Evolutionary conservation across 2,797 vertebrate genomes (phyloP), one percentile per base, ranked within the genome.

Genomic region (Schizopygopsis malacanthus): DNA sequence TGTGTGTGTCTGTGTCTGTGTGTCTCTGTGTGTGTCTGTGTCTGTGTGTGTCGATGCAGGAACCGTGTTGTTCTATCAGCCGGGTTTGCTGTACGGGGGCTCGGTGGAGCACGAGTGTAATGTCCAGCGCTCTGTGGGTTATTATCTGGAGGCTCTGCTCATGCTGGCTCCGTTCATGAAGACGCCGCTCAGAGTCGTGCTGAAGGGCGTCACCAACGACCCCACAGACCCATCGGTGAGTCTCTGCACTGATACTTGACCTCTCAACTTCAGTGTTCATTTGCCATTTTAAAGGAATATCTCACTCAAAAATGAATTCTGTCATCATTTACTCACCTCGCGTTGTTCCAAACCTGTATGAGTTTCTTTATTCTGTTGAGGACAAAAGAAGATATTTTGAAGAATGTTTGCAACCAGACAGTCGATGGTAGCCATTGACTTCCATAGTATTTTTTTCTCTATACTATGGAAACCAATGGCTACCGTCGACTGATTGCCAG

Each of bases 161-260:
- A 97, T 98, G 94, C 88, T 99, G 84, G 97, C 97, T 15, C 98
- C 98, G 0, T 99, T 99, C 90, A 97, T 98, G 97, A 99, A 99
- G 90, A 95, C 90, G n/a, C 89, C 97, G 0, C 77, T 99, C 83
- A 97, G 93, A 92, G 97, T 96, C 75, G 93, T 96, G 4, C 93
- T 99, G 47, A 96, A 93, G 56, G 98, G 98, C 41, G 96, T 99
- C 87, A 99, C 98, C 87, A 99, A 98, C 50, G 96, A 97, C 92
- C 95, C 97, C 47, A 90, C 89, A 2, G 98, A 99, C 91, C 98
- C 98, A 22, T 98, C 98, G 0, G 98, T 99, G 92, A 97, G 97
- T 54, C 20, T 69, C 16, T 7, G 13, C 12, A 20, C 54, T 56
- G 52, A 8, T 54, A 54, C 20, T 54, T 54, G 52, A 54, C 39